Evolutionary conservation across 2,888 invertebrate species (phyloP).

Genomic region (Phytoseiulus persimilis): DNA sequence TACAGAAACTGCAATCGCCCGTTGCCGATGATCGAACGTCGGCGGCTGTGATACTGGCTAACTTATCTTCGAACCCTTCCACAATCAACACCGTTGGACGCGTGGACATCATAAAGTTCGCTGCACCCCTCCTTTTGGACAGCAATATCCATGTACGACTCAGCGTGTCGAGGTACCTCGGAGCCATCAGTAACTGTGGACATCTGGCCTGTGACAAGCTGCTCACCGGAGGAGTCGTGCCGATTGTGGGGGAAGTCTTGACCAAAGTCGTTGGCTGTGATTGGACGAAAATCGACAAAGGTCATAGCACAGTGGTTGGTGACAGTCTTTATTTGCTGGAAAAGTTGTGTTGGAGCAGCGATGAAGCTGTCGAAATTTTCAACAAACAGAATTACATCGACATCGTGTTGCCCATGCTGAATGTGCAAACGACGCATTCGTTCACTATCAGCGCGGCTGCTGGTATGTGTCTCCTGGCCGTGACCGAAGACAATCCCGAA

Average conservation of each 20-base stretch:
- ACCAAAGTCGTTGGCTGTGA: not conserved
- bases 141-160: not conserved
- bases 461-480: slow-evolving; percentile 18
- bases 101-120: not conserved
- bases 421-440: not conserved
- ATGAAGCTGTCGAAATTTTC: not conserved
- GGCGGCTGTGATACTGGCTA: slow-evolving; percentile 8
- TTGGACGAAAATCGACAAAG: not conserved
- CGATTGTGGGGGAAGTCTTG: not conserved
- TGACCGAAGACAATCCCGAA: slow-evolving; percentile 16
- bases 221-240: not conserved
- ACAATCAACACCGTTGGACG: not conserved
- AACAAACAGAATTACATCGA: not conserved
- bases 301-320: not conserved
- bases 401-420: not conserved
- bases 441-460: slow-evolving; percentile 8
- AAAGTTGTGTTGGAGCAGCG: slow-evolving; percentile 17
- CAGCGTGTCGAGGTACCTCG: not conserved
- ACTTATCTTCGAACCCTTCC: not conserved
- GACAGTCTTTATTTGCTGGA: not conserved
- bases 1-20: not conserved
- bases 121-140: slow-evolving; percentile 22
- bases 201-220: not conserved
- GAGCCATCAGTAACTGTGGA: not conserved
- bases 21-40: not conserved